Conservation (phyloP, 2,113 vertebrate genomes). For the Chaetops frenatus region DNA sequence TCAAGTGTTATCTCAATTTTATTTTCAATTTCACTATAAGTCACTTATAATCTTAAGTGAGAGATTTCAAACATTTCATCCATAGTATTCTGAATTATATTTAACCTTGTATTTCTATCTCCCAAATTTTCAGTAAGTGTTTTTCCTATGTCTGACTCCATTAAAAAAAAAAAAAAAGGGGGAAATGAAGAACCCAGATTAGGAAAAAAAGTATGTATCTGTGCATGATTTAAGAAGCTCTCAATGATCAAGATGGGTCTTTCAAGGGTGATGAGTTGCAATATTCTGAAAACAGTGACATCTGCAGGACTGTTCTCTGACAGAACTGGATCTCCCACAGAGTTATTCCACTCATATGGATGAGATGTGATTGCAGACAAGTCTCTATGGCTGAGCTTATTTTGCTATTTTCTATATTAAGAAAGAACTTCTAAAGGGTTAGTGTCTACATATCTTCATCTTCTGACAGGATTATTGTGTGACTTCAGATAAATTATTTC, state of each 20-base stretch:
- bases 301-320: neutral
- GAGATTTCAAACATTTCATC: slow-evolving; percentile 28
- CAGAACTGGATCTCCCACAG: neutral
- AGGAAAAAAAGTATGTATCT: neutral
- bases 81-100: slow-evolving; percentile 37
- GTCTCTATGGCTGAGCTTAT: neutral
- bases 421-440: neutral
- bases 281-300: neutral
- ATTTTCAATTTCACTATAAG: slow-evolving; percentile 3
- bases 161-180: neutral
- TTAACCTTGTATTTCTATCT: neutral
- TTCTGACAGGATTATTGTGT: neutral
- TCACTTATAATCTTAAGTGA: neutral
- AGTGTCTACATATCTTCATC: neutral
- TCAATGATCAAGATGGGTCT: neutral
- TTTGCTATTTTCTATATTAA: neutral
- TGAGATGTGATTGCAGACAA: neutral
- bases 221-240: neutral
- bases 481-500: neutral
- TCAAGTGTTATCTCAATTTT: slow-evolving; percentile 4
- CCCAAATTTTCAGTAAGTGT: neutral
- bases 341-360: neutral
- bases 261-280: neutral
- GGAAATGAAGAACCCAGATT: neutral
- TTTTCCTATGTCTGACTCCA: neutral